Evolutionary conservation across 2,888 invertebrate species (phyloP), one percentile per base, ranked within the genome.

Genomic region (Sphecodes monilicornis): DNA sequence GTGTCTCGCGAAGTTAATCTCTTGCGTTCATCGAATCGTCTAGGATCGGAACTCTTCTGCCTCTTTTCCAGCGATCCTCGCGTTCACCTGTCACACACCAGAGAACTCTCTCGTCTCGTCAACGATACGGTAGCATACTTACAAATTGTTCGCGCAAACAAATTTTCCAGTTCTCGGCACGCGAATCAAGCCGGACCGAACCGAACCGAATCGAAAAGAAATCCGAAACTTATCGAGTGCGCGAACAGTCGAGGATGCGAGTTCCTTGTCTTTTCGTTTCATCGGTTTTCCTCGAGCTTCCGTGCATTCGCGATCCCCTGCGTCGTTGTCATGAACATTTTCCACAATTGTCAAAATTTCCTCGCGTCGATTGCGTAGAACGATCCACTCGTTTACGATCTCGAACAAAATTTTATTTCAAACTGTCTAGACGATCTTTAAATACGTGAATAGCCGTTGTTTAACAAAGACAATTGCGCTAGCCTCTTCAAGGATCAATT

Each of bases 1-100:
- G 60, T 29, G 29, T 29, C 29, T 29, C 16, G 60, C 29, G 16
- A 60, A 16, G 29, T 57, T 70, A 87, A 83, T 85, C 88, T 86
- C 39, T 36, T 16, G 13, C 50, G 43, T 46, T 79, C 76, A 76
- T 70, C 68, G 41, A 68, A 46, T 66, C 36, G 64, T 39, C 11
- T 70, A 46, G 29, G 39, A 50, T 46, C 76, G 41, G 11, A 16
- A 11, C 22, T 64, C 32, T 32, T 32, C 64, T 32, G 18, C 32
- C 64, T 18, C 16, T 29, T 57, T 26, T 13, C 13, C 26, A 16
- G 57, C 57, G 5, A 57, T 57, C 26, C 26, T 60, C 16, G 16
- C 60, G 60, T 60, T 6, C 16, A 60, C 60, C 60, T 60, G 29
- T 29, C 29, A 16, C 60, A 50, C 57, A 11, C 26, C 57, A 57